Evolutionary conservation across 2,113 vertebrate species (phyloP).

Genomic region (Phrynocephalus versicolor): DNA sequence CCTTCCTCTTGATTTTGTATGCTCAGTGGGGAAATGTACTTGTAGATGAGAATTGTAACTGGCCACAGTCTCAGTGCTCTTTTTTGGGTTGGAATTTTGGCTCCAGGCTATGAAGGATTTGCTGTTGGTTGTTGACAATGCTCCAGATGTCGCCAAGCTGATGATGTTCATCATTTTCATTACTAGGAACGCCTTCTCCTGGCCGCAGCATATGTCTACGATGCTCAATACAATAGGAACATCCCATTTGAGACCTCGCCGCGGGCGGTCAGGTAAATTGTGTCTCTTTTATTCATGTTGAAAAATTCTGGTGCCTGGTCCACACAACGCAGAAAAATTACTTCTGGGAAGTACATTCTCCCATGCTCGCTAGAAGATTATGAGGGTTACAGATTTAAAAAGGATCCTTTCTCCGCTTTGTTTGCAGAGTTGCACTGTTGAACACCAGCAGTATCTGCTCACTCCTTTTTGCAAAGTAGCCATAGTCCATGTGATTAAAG

Average conservation of each 20-base stretch:
- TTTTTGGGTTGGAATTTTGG: background rate
- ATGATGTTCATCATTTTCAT: background rate
- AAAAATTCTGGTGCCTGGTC: rapidly evolving
- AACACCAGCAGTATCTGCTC: background rate
- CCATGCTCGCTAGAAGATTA: too few relatives aligned
- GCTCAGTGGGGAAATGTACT: background rate
- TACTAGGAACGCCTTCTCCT: constrained; percentile 79
- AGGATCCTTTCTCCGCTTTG: too few relatives aligned
- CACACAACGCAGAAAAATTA: too few relatives aligned
- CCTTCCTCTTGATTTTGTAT: background rate
- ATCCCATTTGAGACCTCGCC: constrained; percentile 87
- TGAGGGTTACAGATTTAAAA: too few relatives aligned
- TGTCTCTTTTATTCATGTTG: rapidly evolving
- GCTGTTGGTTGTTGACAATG: too few relatives aligned
- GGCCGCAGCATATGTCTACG: constrained; percentile 88
- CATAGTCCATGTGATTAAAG: background rate
- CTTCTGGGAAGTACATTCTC: too few relatives aligned
- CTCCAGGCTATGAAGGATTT: background rate
- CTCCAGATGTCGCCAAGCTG: background rate
- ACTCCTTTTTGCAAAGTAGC: background rate
- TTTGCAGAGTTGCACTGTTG: background rate
- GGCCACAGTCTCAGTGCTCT: background rate
- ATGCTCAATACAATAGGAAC: constrained; percentile 93
- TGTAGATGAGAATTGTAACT: background rate
- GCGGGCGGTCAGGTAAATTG: constrained; percentile 82